phyloP scores from a whole-genome alignment of 2,113 vertebrate species.

The Microcebus lehilahytsara region DNA sequence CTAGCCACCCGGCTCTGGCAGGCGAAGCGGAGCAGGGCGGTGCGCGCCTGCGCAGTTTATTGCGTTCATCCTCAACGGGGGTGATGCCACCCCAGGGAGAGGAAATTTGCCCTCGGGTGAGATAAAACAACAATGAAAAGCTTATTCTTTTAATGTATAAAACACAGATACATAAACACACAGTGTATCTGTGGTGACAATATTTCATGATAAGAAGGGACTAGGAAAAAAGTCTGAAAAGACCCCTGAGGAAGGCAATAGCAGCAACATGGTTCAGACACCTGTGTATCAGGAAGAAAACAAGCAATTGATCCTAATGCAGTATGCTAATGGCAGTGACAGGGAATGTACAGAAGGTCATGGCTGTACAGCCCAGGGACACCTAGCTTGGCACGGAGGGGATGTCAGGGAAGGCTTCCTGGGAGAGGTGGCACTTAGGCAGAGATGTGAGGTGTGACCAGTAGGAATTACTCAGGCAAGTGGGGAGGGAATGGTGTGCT shows the following conservation, averaged over 20 bases:
- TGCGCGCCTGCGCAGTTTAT: accelerated
- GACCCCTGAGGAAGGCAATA: not conserved
- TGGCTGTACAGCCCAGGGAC: not conserved
- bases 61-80: not conserved
- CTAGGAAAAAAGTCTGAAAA: not conserved
- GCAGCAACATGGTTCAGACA: not conserved
- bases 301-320: not conserved
- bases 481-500: too few species aligned
- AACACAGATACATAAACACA: not conserved
- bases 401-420: not conserved
- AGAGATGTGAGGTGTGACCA: not conserved
- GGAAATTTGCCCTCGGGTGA: not conserved
- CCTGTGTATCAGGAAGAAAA: not conserved
- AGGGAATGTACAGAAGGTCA: not conserved
- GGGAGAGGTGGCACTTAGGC: not conserved
- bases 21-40: not conserved
- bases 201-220: not conserved
- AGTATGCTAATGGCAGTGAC: not conserved
- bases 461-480: not conserved
- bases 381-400: not conserved
- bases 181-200: not conserved
- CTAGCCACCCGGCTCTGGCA: accelerated
- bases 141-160: not conserved
- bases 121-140: not conserved
- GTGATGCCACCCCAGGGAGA: not conserved